Base-by-base conservation (phyloP, 2,797 vertebrate species). In the Xenentodon cancila region DNA sequence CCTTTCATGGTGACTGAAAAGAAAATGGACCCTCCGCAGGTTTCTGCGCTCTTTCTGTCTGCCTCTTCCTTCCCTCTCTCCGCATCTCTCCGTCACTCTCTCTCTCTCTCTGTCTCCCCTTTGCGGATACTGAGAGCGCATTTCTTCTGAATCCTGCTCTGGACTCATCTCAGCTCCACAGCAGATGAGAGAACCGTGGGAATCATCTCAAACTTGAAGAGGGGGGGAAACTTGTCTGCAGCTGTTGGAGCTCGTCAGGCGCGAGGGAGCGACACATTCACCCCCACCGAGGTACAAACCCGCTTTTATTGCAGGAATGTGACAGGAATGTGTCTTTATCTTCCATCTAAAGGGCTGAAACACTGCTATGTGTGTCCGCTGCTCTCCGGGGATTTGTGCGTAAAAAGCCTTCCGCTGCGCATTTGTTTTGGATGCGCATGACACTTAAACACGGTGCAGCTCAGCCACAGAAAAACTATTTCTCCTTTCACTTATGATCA, bases 361-460 rank as follows among this genome's bases (percentile, higher is more conserved):
- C 34, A 61, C 50, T 30, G 40, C 40, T 56, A 87, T 86, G 88
- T 87, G 86, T 88, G 89, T 81, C 85, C 67, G 61, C 0, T 25
- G 61, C 21, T 54, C 51, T 45, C 54, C 42, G 25, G 49, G 48
- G 54, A 22, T 58, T 27, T 57, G 81, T 84, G 81, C 85, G 85
- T 76, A 77, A 90, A 87, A 64, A 42, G 12, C 25, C 5, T 1
- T 7, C 50, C 25, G 50, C 64, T 80, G 79, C 79, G 79, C 75
- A 68, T 68, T 79, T 77, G 32, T 68, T 34, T 27, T 55, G 48
- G 52, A 11, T 67, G 77, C 76, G 72, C 81, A 63, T 55, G 85
- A 22, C 68, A 70, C 53, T 53, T 30, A 19, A 42, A 63, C 27
- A 61, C 0, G 61, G 32, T n/a, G n/a, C n/a, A n/a, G n/a, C n/a